These are phyloP conservation scores for Asarcornis scutulata DNA, from an alignment of 2,113 vertebrate species.

Conservation along the genomic window DNA sequence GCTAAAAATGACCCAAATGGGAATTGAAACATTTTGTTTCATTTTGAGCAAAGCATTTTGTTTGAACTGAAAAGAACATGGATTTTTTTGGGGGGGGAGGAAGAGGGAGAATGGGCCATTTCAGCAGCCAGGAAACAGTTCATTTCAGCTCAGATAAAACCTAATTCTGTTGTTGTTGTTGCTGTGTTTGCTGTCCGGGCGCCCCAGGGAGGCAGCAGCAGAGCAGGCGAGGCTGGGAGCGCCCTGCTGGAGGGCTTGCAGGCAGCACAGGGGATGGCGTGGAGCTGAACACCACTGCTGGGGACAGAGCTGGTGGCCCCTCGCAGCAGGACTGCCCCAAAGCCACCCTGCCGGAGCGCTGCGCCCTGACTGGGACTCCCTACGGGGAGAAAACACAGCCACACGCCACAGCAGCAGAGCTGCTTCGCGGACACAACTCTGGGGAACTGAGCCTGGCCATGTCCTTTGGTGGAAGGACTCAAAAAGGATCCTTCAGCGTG, in stretches of 20 bases:
- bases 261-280: not conserved
- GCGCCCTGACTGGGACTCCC: no score
- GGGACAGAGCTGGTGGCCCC: accelerated
- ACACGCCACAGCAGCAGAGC: no score
- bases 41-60: conserved; percentile 38
- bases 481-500: accelerated
- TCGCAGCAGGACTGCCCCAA: not conserved
- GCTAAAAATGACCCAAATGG: conserved; percentile 34
- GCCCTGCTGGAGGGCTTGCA: not conserved
- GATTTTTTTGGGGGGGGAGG: not conserved
- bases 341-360: no score
- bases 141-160: not conserved
- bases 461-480: not conserved
- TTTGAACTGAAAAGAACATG: not conserved
- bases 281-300: accelerated
- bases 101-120: not conserved
- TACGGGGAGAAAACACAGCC: no score
- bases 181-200: not conserved
- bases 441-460: no score
- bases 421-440: no score
- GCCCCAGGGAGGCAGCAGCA: accelerated
- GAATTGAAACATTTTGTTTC: conserved; percentile 64
- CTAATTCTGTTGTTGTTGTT: not conserved
- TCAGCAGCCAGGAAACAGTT: conserved; percentile 34
- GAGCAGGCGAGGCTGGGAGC: accelerated